phyloP scores from a whole-genome alignment of 2,888 invertebrate species.

The Tetheella fluctuosa region DNA sequence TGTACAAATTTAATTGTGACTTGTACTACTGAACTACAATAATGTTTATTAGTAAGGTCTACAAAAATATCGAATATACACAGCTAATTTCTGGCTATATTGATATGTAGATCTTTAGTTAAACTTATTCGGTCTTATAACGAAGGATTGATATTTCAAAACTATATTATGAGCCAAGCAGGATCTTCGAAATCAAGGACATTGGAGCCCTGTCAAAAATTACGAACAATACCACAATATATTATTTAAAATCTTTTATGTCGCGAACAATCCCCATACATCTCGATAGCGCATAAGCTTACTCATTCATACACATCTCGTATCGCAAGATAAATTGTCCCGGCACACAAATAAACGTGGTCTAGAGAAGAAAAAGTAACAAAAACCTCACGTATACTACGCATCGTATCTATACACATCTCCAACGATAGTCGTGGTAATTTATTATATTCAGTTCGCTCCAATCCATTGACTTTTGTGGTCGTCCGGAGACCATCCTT shows the following conservation, averaged over 20 bases:
- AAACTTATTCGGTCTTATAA: too few relatives aligned
- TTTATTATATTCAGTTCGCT: slow-evolving; percentile 80
- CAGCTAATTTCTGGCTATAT: neutral
- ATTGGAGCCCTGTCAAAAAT: slow-evolving; percentile 1
- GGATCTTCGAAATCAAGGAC: neutral
- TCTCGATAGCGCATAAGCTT: slow-evolving; percentile 66
- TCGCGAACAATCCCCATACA: slow-evolving; percentile 56
- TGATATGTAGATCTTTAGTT: too few relatives aligned
- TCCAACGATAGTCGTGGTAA: slow-evolving; percentile 70
- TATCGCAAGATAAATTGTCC: slow-evolving; percentile 80
- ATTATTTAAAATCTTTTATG: slow-evolving; percentile 20
- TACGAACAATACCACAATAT: neutral
- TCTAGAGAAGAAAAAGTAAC: slow-evolving; percentile 63
- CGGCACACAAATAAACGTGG: slow-evolving; percentile 75
- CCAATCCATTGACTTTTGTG: slow-evolving; percentile 79
- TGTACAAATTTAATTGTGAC: neutral
- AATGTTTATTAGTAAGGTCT: neutral
- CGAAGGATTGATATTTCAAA: too few relatives aligned
- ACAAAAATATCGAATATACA: neutral
- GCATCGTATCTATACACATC: slow-evolving; percentile 59
- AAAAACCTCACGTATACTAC: slow-evolving; percentile 63
- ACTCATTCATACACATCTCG: slow-evolving; percentile 76
- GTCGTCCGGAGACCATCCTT: slow-evolving; percentile 70
- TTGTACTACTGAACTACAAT: neutral
- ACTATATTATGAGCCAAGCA: neutral